Evolutionary conservation across 2,113 vertebrate genomes (phyloP), one percentile per base, ranked within the genome.

Genomic region (Mola mola): DNA sequence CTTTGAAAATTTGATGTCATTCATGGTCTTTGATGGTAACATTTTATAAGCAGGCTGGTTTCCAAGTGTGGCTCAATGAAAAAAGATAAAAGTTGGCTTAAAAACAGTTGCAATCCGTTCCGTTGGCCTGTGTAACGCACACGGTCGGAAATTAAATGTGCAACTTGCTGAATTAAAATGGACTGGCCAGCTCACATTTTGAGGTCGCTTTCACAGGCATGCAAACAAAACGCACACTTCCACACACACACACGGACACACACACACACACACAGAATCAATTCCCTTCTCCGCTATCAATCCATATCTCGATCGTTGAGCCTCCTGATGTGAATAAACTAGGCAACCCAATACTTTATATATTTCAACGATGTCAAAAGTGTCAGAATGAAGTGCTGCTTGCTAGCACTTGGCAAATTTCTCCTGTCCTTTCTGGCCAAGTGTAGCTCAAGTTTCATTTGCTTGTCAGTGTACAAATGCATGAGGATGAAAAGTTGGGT

Each of bases 231-330:
- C 75, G 26, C 71, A 55, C 76, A 33, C 36, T 47, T 57, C 51
- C 41, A 43, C 41, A 56, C 56, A 48, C 38, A 43, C 22, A 67
- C 67, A 60, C 40, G 52, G 55, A 56, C 67, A 75, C 66, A 60
- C 79, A 65, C 73, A 55, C 76, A 38, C 70, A 63, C 73, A 31
- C 37, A 62, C 41, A 57, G 69, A 90, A 91, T 92, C 91, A 91
- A 92, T 92, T 87, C 78, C 67, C 81, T 79, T 92, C 91, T 92
- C 91, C 71, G 41, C 90, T 92, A 90, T 92, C 91, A 92, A 92
- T 92, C 91, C 82, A 92, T 92, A 91, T 83, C 86, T 82, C 65
- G 78, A 86, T 86, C 82, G 79, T 59, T 78, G 61, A 38, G 72
- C 73, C 79, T 81, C 78, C 75, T 78, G 78, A 89, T 83, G 89